Conservation (phyloP, 1,140 invertebrate species). For the Zaprionus kolodkinae region DNA sequence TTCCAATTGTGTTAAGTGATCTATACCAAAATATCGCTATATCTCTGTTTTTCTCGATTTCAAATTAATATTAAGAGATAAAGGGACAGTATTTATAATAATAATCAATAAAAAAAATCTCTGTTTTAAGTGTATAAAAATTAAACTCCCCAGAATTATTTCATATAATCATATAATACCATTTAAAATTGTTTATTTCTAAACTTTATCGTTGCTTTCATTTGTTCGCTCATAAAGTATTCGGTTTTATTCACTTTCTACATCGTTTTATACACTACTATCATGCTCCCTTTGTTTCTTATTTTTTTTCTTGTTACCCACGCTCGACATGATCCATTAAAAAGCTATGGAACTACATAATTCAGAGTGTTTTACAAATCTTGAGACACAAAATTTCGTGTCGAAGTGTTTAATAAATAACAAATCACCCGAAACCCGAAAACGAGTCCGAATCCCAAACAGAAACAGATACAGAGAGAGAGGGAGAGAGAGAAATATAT, state of each 20-base stretch:
- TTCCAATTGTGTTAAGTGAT: neutral
- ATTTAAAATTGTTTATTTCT: neutral
- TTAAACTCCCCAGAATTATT: neutral
- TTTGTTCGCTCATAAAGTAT: neutral
- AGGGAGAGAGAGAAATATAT: neutral
- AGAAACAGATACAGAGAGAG: neutral
- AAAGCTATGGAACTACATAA: neutral
- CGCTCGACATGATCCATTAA: constrained; percentile 4
- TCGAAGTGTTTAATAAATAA: constrained; percentile 66
- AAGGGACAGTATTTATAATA: too few species aligned
- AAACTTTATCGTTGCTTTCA: neutral
- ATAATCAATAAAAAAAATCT: too few species aligned
- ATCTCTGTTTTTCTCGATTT: too few species aligned
- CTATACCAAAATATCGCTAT: neutral
- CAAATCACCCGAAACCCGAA: constrained; percentile 49
- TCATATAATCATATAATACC: neutral
- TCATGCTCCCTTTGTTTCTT: neutral
- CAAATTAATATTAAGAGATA: too few species aligned
- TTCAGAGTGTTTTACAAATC: constrained; percentile 17
- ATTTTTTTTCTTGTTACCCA: neutral
- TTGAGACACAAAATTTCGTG: constrained; percentile 36
- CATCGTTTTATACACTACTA: neutral
- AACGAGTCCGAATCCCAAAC: neutral
- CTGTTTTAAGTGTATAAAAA: too few species aligned
- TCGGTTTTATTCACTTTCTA: neutral